Evolutionary conservation across 2,888 invertebrate species (phyloP), one percentile per base, ranked within the genome.

Genomic region (Hylaea fasciaria): DNA sequence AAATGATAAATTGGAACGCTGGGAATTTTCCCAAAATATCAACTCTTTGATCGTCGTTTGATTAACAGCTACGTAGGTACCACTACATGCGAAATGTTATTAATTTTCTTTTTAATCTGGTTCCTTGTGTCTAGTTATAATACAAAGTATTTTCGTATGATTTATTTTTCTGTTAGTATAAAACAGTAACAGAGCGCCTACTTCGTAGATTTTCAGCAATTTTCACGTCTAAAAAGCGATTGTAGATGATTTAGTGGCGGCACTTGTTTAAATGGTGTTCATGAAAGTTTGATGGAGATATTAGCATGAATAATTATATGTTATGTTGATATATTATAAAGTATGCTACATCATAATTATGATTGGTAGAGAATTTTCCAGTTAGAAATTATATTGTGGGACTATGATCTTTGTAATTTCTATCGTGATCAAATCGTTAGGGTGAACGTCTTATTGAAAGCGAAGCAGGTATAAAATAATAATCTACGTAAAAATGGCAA

Each of bases 51-150:
- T 92, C 91, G 81, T 78, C 74, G 62, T 77, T 86, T 90, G 92
- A 92, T 91, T 87, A 91, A 92, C 89, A 81, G 79, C 86, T 73
- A 74, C 78, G 76, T 73, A 74, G 78, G 76, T 85, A 81, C 83
- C 78, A 82, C 77, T 78, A 76, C 74, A 78, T 82, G 85, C 84
- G 84, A 86, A 88, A 86, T 82, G 81, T 81, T 89, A 90, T 89
- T 89, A 89, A 91, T 91, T 83, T 86, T 87, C 78, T 91, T 92
- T 92, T 91, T 89, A 89, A 92, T 89, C 87, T 40, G 52, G 60
- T 63, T 60, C 52, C 54, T 52, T 41, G 55, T 58, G 43, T 76
- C 79, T 71, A 77, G 63, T 55, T 82, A 78, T 82, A 83, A 80
- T 81, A 81, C 62, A 63, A 66, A 78, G 76, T 85, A 81, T 82